Evolutionary conservation across 2,113 vertebrate species (phyloP).

Genomic region (Menura novaehollandiae): DNA sequence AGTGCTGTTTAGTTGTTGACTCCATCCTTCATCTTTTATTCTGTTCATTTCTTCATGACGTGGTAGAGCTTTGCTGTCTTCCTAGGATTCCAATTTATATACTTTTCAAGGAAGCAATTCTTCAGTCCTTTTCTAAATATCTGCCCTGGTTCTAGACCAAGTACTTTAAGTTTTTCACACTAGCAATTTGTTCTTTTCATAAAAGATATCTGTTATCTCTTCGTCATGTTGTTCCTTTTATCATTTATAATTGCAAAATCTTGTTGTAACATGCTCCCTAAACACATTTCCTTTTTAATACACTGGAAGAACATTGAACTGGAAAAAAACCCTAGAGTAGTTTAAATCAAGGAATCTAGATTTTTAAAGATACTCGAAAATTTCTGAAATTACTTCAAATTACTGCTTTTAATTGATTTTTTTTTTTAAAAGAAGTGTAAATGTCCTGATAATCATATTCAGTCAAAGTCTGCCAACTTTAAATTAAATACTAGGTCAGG

Average conservation of each 20-base stretch:
- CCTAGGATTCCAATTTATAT: background rate
- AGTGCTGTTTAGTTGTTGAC: background rate
- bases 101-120: background rate
- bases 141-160: background rate
- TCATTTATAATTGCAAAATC: constrained; percentile 48
- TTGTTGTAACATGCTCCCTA: constrained; percentile 38
- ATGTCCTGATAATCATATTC: background rate
- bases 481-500: constrained; percentile 9
- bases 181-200: constrained; percentile 37
- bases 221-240: constrained; percentile 35
- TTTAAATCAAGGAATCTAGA: background rate
- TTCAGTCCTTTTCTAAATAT: background rate
- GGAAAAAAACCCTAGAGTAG: background rate
- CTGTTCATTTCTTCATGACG: background rate
- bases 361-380: background rate
- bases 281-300: constrained; percentile 20
- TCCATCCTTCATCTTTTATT: background rate
- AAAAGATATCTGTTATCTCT: constrained; percentile 31
- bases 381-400: background rate
- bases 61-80: background rate
- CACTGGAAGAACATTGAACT: background rate
- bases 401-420: background rate
- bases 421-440: background rate
- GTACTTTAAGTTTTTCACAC: background rate
- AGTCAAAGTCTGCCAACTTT: background rate